Base-by-base conservation (phyloP, 2,888 invertebrate species). In the Lucinisca nassula region DNA sequence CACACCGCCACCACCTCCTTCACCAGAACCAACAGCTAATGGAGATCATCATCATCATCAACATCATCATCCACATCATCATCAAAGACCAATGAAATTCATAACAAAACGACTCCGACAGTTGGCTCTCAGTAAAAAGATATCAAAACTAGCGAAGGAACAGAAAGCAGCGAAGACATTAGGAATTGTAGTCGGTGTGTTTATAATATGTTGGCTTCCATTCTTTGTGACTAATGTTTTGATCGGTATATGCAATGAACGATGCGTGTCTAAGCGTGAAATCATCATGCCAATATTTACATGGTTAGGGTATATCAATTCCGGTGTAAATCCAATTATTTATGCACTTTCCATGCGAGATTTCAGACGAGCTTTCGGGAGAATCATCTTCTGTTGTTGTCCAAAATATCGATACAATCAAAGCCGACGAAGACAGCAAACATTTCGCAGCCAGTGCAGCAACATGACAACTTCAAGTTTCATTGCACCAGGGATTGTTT, bases 321-420 rank as follows among this genome's bases (percentile, higher is more conserved):
- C 96, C n/a, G 95, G 96, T 21, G 95, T 96, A 90, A 96, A 96
- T 89, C 99, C 99, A 0, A 98, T 99, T 92, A 99, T 99, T 95
- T 99, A 99, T 96, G 99, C 99, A n/a, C 98, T 99, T 96, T 99
- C 99, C 98, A 99, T 99, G 97, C 97, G 98, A 95, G 99, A 99
- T 96, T 99, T 99, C 96, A 88, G 96, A 92, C 93, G 99, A 96
- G 99, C 99, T 30, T 99, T 99, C 96, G 97, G 98, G 82, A 97
- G 98, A 95, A 98, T 99, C 94, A 97, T 99, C 85, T 99, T 98
- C 97, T 92, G 93, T 38, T 95, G 95, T 79, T 95, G 95, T 88
- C 95, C 95, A 32, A 93, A 93, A 72, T 92, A 94, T 75, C 83
- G 93, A 49, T 92, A 93, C 78, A 83, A 87, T 58, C 90, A 88